phyloP scores from a whole-genome alignment of 2,113 vertebrate genomes.

The Aramus guarauna region DNA sequence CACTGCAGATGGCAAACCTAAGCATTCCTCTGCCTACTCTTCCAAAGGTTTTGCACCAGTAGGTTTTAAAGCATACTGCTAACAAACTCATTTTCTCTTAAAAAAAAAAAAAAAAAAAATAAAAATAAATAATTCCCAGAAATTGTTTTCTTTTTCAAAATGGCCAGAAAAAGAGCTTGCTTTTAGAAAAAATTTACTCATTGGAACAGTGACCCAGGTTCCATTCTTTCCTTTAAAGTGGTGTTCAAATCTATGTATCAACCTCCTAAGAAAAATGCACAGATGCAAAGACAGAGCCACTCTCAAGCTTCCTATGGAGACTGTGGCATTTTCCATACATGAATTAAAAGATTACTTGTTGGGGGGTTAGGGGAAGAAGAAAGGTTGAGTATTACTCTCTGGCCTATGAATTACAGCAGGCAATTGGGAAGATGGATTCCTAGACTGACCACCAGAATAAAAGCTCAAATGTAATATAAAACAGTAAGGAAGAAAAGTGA shows the following conservation, averaged over 20 bases:
- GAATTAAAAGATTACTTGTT: neutral
- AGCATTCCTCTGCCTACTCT: neutral
- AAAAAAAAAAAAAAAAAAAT: neutral
- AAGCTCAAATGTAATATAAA: neutral
- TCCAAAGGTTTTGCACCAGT: neutral
- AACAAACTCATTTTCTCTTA: neutral
- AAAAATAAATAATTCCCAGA: neutral
- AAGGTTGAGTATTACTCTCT: neutral
- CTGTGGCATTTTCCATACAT: neutral
- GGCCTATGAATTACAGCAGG: neutral
- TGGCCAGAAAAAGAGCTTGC: neutral
- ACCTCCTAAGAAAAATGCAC: neutral
- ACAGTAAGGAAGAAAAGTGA: neutral
- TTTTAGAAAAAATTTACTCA: neutral
- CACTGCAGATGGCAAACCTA: neutral
- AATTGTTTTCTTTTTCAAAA: neutral
- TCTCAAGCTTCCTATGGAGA: neutral
- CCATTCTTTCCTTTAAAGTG: neutral
- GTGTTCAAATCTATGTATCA: neutral
- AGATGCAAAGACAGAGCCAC: neutral
- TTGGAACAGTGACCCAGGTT: neutral
- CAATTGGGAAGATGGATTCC: neutral
- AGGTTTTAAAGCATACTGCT: neutral
- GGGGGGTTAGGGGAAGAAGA: neutral
- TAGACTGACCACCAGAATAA: neutral